These are phyloP conservation scores for Paramuricea clavata DNA, from an alignment of 92 coral and sea anemone genomes.

Conservation along the genomic window DNA sequence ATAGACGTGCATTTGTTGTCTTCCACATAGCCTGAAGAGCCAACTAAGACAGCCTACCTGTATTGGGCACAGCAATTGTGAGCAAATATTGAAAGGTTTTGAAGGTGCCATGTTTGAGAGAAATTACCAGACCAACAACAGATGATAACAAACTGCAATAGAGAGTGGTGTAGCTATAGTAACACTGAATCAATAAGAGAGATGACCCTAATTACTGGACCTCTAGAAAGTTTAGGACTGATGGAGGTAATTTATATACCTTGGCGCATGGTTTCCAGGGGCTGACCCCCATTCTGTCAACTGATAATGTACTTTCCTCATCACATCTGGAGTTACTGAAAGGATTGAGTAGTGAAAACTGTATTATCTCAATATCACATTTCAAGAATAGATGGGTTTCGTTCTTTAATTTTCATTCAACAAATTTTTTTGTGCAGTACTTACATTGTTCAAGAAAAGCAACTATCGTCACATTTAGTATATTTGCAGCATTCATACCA, in stretches of 20 bases:
- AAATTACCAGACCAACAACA: conserved; percentile 78
- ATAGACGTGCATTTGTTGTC: no score
- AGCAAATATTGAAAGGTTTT: conserved; percentile 73
- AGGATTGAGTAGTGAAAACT: not conserved
- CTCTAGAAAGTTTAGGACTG: no score
- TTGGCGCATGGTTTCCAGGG: conserved; percentile 45
- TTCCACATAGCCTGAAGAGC: no score
- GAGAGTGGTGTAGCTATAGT: no score
- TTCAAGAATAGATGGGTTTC: no score
- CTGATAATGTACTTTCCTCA: conserved; percentile 72
- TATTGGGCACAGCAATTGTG: conserved; percentile 17
- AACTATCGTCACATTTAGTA: conserved; percentile 80
- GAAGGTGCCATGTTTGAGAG: conserved; percentile 77
- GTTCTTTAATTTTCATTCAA: no score
- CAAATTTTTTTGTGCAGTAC: conserved; percentile 22
- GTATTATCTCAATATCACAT: not conserved
- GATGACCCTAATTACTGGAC: no score
- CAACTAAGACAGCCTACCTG: not conserved
- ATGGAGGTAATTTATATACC: no score
- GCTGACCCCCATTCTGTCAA: conserved; percentile 61
- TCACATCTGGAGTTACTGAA: conserved; percentile 77
- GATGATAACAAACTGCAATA: conserved; percentile 75
- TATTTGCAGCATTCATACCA: conserved; percentile 82
- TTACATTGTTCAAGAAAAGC: conserved; percentile 87
- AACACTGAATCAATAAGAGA: no score